phyloP scores from a whole-genome alignment of 2,888 invertebrate species.

The Nycteola revayana region DNA sequence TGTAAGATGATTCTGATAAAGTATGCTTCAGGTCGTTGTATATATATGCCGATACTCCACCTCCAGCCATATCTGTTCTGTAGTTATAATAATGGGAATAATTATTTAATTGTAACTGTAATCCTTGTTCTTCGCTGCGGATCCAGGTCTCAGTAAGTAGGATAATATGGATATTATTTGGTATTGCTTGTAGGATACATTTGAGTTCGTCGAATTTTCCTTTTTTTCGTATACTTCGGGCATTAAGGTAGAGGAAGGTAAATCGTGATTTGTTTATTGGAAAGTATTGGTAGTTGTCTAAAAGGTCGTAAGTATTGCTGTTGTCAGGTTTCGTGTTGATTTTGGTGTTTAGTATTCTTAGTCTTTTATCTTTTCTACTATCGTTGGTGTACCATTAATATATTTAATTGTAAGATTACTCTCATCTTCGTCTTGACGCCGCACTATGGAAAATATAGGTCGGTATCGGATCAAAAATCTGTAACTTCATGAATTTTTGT shows the following conservation, averaged over 20 bases:
- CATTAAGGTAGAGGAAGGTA: conserved; percentile 1
- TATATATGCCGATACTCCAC: conserved; percentile 5
- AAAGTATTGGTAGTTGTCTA: neutral
- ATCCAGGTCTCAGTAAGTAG: conserved; percentile 5
- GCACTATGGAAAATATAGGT: too few relatives aligned
- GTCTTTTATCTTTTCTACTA: conserved; percentile 5
- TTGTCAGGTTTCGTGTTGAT: neutral
- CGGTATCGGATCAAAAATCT: too few relatives aligned
- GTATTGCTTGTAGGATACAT: conserved; percentile 2
- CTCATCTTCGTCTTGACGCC: conserved; percentile 4
- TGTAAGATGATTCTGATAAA: conserved; percentile 1
- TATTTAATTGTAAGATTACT: conserved; percentile 4
- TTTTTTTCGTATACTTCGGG: conserved; percentile 1
- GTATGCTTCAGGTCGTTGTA: conserved; percentile 2
- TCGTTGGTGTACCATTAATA: conserved; percentile 4
- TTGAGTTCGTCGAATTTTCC: conserved; percentile 3
- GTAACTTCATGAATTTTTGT: too few relatives aligned
- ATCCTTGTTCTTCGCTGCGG: neutral
- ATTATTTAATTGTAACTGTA: conserved; percentile 4
- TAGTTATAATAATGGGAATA: conserved; percentile 4
- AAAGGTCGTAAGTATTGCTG: neutral
- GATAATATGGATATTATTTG: neutral
- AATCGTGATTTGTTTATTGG: conserved; percentile 2
- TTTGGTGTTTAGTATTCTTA: neutral
- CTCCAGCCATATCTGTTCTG: conserved; percentile 4